These are phyloP conservation scores for Tadarida brasiliensis DNA, from an alignment of 2,797 vertebrate genomes.

Conservation along the genomic window DNA sequence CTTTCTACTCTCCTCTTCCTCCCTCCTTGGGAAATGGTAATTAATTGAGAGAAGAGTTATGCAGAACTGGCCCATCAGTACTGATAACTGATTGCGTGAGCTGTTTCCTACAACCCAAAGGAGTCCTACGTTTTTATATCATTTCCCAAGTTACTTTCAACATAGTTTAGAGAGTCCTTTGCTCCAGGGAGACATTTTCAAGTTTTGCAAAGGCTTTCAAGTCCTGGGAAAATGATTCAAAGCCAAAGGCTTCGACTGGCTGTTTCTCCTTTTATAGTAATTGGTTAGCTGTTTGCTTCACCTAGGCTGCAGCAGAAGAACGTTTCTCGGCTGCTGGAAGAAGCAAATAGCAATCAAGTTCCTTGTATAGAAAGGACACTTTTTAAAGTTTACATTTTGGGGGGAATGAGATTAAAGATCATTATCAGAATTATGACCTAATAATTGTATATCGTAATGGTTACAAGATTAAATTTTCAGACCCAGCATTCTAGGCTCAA, in stretches of 20 bases:
- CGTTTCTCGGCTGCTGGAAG: neutral
- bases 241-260: slow-evolving; percentile 7
- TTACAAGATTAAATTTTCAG: neutral
- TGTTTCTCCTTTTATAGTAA: slow-evolving; percentile 36
- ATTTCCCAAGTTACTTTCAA: slow-evolving; percentile 59
- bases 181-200: slow-evolving; percentile 51
- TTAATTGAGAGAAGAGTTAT: slow-evolving; percentile 40
- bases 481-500: neutral
- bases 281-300: slow-evolving; percentile 32
- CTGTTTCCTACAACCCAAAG: slow-evolving; percentile 11
- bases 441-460: neutral
- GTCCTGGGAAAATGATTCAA: slow-evolving; percentile 61
- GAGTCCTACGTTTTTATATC: slow-evolving; percentile 7
- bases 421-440: slow-evolving; percentile 41
- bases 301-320: neutral
- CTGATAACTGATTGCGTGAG: neutral
- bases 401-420: neutral
- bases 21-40: slow-evolving; percentile 17
- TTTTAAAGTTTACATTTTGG: neutral
- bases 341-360: slow-evolving; percentile 46
- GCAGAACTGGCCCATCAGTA: neutral
- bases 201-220: slow-evolving; percentile 53
- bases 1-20: neutral
- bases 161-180: slow-evolving; percentile 53
- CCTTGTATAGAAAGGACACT: neutral